These are phyloP conservation scores for Rallus limicola DNA, from an alignment of 2,113 vertebrate genomes.

Conservation along the genomic window DNA sequence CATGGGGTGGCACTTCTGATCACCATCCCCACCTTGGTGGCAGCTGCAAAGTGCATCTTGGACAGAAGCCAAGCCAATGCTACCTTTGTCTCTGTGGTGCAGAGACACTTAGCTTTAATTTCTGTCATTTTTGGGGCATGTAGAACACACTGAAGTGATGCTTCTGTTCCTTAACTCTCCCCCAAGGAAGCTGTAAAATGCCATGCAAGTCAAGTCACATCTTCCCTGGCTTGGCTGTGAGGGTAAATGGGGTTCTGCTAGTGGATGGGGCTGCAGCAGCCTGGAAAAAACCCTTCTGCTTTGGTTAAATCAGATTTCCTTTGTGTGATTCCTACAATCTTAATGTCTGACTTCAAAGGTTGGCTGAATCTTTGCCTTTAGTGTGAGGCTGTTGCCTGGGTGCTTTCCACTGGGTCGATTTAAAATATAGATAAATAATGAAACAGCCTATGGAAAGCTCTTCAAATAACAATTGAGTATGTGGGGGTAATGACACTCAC, in stretches of 20 bases:
- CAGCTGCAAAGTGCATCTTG: not conserved
- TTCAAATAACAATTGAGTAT: not conserved
- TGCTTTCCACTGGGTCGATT: not conserved
- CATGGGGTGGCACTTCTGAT: not conserved
- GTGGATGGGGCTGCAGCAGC: not conserved
- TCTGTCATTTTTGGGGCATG: not conserved
- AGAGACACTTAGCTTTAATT: not conserved
- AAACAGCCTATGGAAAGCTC: not conserved
- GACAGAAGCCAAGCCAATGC: accelerated
- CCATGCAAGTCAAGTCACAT: accelerated
- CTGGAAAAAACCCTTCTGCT: not conserved
- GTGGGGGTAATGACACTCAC: not conserved
- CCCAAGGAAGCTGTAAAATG: not conserved
- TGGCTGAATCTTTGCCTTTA: not conserved
- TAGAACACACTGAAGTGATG: not conserved
- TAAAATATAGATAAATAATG: not conserved
- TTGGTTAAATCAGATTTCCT: not conserved
- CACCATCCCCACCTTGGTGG: not conserved
- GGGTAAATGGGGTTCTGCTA: not conserved
- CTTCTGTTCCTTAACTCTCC: not conserved
- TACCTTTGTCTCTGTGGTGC: not conserved
- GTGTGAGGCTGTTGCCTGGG: not conserved
- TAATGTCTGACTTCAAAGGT: not conserved
- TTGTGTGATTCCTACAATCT: not conserved
- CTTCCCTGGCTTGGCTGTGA: not conserved